A percentile compares a stretch with the other conserved stretches of the same genome.
Conservation (phyloP, 2,797 vertebrate genomes). For the Microtus obscurus region DNA sequence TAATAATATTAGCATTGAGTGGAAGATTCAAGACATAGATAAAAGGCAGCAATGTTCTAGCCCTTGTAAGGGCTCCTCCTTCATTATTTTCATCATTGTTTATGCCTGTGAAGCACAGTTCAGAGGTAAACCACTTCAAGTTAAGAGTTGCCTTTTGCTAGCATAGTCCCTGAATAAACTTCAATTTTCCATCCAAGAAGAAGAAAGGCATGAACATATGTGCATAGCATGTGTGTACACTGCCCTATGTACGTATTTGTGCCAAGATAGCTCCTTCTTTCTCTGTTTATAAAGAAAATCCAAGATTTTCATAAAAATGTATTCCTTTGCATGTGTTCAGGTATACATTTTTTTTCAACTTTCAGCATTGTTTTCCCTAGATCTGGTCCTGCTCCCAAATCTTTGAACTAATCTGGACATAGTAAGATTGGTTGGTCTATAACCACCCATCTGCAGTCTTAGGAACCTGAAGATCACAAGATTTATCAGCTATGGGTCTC, state of each 20-base stretch:
- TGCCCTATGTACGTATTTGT: background rate
- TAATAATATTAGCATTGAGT: background rate
- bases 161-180: background rate
- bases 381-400: background rate
- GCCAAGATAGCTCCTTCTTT: background rate
- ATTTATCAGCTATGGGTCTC: background rate
- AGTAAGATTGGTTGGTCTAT: background rate
- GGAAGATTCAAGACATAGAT: background rate
- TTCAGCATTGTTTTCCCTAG: background rate
- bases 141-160: background rate
- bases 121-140: background rate
- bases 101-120: background rate
- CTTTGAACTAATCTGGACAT: background rate
- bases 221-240: background rate
- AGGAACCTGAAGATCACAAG: background rate
- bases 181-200: background rate
- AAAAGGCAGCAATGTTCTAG: background rate
- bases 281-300: conserved; percentile 2
- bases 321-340: background rate
- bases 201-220: background rate
- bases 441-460: background rate
- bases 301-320: background rate
- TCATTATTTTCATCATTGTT: background rate
- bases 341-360: background rate
- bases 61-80: background rate